Evolutionary conservation across 23 tunicate species (phyloP), one percentile per base, ranked within the genome.

Genomic region (Aplidium turbinatum): DNA sequence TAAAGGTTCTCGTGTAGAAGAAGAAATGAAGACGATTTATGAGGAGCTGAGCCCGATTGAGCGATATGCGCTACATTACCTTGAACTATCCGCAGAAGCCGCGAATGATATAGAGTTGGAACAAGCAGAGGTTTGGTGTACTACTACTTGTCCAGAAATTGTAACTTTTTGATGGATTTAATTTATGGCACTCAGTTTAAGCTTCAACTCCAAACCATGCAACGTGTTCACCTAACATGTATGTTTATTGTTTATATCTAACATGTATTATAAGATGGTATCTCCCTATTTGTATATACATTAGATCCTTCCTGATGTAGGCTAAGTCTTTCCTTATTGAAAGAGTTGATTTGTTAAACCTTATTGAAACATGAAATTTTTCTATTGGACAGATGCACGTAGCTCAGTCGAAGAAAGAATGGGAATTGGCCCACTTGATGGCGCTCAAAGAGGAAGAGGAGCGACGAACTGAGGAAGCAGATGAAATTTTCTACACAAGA

Each of bases 361-460:
- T 42, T 11, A 42, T 42, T 9, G 11, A 42, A 42, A 42, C 50
- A 9, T 42, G 16, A 16, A 9, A 54, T 11, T 54, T 62, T 62
- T 62, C 13, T 4, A 30, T 26, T 62, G 50, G 11, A 29, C 25
- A 91, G 97, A 77, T 51, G 11, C 61, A 79, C 47, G 87, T 91
- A 5, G 85, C 79, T 28, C 71, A 70, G 46, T 81, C 97, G 1
- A 91, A 91, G 82, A 77, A 84, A 66, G 91, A 91, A 21, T 91
- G 97, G 97, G 82, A 91, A 78, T 63, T 91, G 34, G 63, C 75
- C 16, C 97, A 91, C 46, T 55, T 91, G 58, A 68, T 91, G 82
- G 83, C 82, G 26, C 75, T 91, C 34, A 91, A 91, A 61, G 91
- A 91, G 39, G 91, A 91, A 47, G 91, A 91, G 58, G 97, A 91